These are phyloP conservation scores for Thaumatotibia leucotreta DNA, from an alignment of 1,140 invertebrate genomes.

Conservation along the genomic window DNA sequence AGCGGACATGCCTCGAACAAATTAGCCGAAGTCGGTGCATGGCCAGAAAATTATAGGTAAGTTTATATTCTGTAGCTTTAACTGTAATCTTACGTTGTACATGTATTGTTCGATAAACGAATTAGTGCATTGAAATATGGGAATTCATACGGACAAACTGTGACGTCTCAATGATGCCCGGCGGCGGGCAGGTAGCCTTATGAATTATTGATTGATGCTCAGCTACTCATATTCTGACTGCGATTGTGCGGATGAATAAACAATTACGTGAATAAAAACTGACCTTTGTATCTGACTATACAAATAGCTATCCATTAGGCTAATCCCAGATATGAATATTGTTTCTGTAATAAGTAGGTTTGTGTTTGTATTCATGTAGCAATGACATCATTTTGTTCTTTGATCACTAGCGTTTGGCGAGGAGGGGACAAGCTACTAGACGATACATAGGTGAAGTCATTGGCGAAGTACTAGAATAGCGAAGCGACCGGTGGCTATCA, in stretches of 20 bases:
- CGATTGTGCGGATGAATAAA: slow-evolving; percentile 47
- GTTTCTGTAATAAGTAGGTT: slow-evolving; percentile 31
- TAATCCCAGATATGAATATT: slow-evolving; percentile 28
- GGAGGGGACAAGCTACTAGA: not conserved
- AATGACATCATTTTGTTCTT: slow-evolving; percentile 37
- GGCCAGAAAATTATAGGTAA: slow-evolving; percentile 77
- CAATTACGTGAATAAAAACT: slow-evolving; percentile 46
- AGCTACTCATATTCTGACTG: slow-evolving; percentile 43
- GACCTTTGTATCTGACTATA: slow-evolving; percentile 37
- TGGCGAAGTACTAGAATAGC: slow-evolving; percentile 16
- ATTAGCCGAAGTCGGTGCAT: slow-evolving; percentile 66
- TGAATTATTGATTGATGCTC: slow-evolving; percentile 66
- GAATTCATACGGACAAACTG: slow-evolving; percentile 16
- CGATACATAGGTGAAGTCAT: not conserved
- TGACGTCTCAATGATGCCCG: slow-evolving; percentile 47
- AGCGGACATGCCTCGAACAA: slow-evolving; percentile 67
- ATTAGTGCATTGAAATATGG: slow-evolving; percentile 9
- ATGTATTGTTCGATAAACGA: slow-evolving; percentile 15
- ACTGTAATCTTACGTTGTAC: slow-evolving; percentile 12
- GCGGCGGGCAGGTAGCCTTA: slow-evolving; percentile 46
- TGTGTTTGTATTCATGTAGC: slow-evolving; percentile 20
- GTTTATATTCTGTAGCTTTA: slow-evolving; percentile 20
- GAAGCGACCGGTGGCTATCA: slow-evolving; percentile 47
- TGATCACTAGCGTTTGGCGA: slow-evolving; percentile 12
- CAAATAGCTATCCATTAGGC: slow-evolving; percentile 41